phyloP scores from a whole-genome alignment of 2,888 invertebrate genomes.

The Syritta pipiens region DNA sequence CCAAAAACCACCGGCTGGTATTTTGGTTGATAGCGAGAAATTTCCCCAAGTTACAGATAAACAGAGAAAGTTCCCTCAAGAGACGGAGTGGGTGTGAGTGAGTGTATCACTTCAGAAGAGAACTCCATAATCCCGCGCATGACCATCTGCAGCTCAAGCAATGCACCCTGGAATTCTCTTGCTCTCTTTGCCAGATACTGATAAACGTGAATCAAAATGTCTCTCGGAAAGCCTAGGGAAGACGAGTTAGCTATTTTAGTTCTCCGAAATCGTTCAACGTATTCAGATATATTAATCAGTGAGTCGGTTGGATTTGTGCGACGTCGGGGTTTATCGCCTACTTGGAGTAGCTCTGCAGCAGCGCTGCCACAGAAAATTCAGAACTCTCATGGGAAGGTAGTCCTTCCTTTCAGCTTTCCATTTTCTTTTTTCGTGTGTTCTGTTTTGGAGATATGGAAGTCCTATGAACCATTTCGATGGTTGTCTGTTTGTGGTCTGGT shows the following conservation, averaged over 20 bases:
- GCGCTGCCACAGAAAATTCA: not conserved
- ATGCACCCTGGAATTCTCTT: not conserved
- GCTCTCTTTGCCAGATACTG: not conserved
- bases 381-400: slow-evolving; percentile 5
- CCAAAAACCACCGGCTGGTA: too few species aligned
- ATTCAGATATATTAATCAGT: slow-evolving; percentile 17
- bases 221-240: not conserved
- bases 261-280: slow-evolving; percentile 43
- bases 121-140: slow-evolving; percentile 12
- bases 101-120: slow-evolving; percentile 15
- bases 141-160: not conserved
- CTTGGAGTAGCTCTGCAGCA: slow-evolving; percentile 6
- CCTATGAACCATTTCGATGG: not conserved
- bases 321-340: slow-evolving; percentile 1
- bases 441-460: not conserved
- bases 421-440: not conserved
- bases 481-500: not conserved
- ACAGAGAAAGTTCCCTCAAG: not conserved
- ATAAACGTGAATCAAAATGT: too few species aligned
- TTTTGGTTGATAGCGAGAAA: too few species aligned
- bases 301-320: slow-evolving; percentile 1
- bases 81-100: not conserved
- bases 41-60: not conserved
- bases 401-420: not conserved
- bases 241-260: slow-evolving; percentile 25